Percentiles rank a stretch among this genome's conserved stretches.
These are phyloP conservation scores for Sterrhoptilus dennistouni DNA, from an alignment of 2,113 vertebrate species.

Conservation along the genomic window DNA sequence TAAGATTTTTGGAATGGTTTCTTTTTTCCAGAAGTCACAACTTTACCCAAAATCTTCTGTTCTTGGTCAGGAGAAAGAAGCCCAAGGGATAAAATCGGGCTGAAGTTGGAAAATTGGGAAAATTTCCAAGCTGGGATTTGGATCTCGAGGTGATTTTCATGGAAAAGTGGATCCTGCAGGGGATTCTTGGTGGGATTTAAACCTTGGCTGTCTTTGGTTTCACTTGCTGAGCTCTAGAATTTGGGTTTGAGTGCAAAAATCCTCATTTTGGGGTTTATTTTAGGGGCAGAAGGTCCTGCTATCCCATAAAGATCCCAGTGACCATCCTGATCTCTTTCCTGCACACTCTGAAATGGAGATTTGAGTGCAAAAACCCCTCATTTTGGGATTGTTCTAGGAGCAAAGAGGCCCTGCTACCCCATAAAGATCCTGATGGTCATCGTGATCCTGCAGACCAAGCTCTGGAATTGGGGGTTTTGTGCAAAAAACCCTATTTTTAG, in stretches of 20 bases:
- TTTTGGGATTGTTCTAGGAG: background rate
- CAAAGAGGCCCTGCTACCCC: background rate
- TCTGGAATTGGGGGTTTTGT: background rate
- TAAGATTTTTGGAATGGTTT: background rate
- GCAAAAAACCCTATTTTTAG: background rate
- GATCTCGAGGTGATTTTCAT: background rate
- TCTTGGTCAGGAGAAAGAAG: background rate
- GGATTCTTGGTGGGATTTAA: background rate
- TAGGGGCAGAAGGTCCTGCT: background rate
- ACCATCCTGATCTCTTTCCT: background rate
- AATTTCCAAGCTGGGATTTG: background rate
- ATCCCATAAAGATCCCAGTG: background rate
- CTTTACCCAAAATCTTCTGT: background rate
- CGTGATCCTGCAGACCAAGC: background rate
- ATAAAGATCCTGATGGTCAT: constrained; percentile 83
- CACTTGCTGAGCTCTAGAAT: background rate
- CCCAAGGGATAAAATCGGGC: background rate
- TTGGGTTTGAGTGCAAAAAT: background rate
- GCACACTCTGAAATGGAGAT: background rate
- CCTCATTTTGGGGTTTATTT: background rate
- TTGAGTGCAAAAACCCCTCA: background rate
- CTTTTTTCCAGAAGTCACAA: background rate
- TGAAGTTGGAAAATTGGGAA: background rate
- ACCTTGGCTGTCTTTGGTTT: constrained; percentile 38
- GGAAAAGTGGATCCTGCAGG: background rate